These are phyloP conservation scores for Edolisoma coerulescens DNA, from an alignment of 2,113 vertebrate genomes.

Conservation along the genomic window DNA sequence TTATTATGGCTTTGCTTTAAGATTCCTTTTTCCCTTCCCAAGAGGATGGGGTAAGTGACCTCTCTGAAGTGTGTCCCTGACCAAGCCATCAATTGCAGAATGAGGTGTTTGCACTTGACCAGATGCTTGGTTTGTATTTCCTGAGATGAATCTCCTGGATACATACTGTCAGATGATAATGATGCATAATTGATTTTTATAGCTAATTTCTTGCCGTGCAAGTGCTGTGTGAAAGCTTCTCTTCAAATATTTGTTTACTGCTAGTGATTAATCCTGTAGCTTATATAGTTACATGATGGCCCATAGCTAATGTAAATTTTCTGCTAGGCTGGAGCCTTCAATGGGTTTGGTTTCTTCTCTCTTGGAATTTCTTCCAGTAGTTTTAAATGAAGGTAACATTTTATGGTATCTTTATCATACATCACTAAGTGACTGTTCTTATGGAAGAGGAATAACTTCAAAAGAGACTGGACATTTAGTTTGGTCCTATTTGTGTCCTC, in stretches of 20 bases:
- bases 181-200: constrained; percentile 11
- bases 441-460: neutral
- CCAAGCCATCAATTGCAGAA: neutral
- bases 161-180: neutral
- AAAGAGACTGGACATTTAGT: neutral
- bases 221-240: neutral
- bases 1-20: neutral
- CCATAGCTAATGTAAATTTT: neutral
- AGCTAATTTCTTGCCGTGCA: constrained; percentile 18
- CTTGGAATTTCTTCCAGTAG: neutral
- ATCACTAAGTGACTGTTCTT: neutral
- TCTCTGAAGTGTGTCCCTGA: neutral
- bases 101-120: neutral
- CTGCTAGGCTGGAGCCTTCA: neutral
- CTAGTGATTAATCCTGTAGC: neutral
- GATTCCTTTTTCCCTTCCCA: neutral
- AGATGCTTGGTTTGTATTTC: neutral
- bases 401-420: neutral
- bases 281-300: neutral
- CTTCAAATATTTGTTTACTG: constrained; percentile 46
- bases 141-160: neutral
- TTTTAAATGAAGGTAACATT: neutral
- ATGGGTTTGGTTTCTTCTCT: neutral
- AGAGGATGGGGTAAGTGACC: neutral
- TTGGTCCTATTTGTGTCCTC: neutral